Evolutionary conservation across 2,888 invertebrate species (phyloP), one percentile per base, ranked within the genome.

Genomic region (Synergus umbraculus): DNA sequence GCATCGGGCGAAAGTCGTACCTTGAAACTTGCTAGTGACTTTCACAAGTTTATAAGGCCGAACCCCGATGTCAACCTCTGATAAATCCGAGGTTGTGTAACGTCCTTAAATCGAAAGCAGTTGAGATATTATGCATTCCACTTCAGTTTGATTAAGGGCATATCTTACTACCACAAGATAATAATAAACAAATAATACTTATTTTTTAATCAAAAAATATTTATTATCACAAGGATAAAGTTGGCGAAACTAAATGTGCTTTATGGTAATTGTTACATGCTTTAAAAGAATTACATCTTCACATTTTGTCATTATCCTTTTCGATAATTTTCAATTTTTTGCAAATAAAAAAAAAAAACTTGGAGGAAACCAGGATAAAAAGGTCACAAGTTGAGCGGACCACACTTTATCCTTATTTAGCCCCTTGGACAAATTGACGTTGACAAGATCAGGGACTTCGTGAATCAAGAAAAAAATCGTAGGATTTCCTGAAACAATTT

Each of bases 21-120:
- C 67, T 67, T 67, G 67, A 67, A 67, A 44, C 46, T 66, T 65
- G 65, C 65, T 41, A 43, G 66, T 46, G 67, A 67, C 67, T 67
- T 67, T 67, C 67, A 67, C 67, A 66, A 66, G 65, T 66, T 41
- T 66, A 67, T 67, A 67, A 67, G 67, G 46, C 67, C 67, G 44
- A 46, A 22, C 44, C 22, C 46, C 41, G 66, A 66, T 66, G 66
- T 77, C 54, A 66, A 54, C 66, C 49, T 43, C 77, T n/a, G 77
- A 77, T 77, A 77, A 77, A 54, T 76, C 66, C 54, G 66, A 77
- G 66, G 54, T 77, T 77, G 66, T 58, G 66, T 41, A 77, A 77
- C 66, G 66, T n/a, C 37, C 63, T 76, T 76, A 37, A 66, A 65
- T n/a, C 41, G 12, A 65, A 44, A 66, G 43, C 43, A 66, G 66